phyloP scores from a whole-genome alignment of 2,888 invertebrate species.

The Campopleginae sp. region DNA sequence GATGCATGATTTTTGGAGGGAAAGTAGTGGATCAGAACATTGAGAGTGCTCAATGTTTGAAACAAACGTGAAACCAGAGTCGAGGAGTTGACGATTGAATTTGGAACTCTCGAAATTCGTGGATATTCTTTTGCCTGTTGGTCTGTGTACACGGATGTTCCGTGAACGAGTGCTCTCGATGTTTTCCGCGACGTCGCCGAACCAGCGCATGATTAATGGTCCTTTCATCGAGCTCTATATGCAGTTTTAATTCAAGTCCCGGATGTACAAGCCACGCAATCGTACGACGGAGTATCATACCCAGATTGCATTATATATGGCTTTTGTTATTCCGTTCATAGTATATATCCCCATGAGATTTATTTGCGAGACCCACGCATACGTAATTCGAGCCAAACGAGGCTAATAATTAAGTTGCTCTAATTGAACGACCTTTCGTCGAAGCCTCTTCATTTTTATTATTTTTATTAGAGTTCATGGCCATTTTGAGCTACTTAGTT shows the following conservation, averaged over 20 bases:
- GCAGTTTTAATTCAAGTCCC: constrained; percentile 43
- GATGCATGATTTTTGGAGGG: not conserved
- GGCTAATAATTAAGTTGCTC: not conserved
- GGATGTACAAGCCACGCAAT: constrained; percentile 19
- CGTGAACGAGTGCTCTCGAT: constrained; percentile 10
- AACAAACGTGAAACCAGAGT: not conserved
- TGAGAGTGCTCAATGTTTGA: not conserved
- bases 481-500: not conserved
- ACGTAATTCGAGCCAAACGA: not conserved
- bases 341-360: constrained; percentile 1
- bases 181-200: constrained; percentile 35
- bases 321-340: not conserved
- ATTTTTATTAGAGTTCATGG: not conserved
- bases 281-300: not conserved
- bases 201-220: constrained; percentile 52
- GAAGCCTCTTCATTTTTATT: not conserved
- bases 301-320: constrained; percentile 28
- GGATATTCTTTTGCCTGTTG: not conserved
- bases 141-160: constrained; percentile 1
- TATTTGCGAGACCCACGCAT: not conserved
- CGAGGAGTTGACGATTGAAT: not conserved
- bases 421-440: not conserved
- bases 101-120: not conserved
- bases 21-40: not conserved
- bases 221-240: constrained; percentile 47